Evolutionary conservation across 2,888 invertebrate genomes (phyloP).

Genomic region (Brenthis hecate): DNA sequence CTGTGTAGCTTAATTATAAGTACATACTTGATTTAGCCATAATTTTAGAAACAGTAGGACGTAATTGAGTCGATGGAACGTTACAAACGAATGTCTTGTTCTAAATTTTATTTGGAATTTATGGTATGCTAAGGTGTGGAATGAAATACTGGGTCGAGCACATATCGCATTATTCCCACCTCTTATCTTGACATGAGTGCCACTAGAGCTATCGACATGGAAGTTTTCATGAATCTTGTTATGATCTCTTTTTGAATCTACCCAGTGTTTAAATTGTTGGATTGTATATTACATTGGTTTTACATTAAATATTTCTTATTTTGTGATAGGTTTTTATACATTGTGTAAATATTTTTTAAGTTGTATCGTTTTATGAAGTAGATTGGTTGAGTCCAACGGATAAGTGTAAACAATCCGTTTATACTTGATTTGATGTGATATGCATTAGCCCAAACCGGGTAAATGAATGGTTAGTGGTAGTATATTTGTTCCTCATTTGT

Average conservation of each 20-base stretch:
- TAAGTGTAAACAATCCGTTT: constrained; percentile 54
- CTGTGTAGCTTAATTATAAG: constrained; percentile 70
- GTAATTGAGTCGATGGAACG: constrained; percentile 17
- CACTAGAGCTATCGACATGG: constrained; percentile 54
- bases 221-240: constrained; percentile 75
- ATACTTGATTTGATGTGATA: constrained; percentile 72
- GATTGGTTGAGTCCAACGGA: constrained; percentile 60
- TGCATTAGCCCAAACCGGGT: constrained; percentile 54
- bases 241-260: constrained; percentile 81
- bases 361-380: constrained; percentile 55
- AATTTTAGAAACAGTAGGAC: constrained; percentile 40
- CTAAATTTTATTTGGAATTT: constrained; percentile 11
- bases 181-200: constrained; percentile 53
- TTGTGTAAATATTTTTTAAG: constrained; percentile 74
- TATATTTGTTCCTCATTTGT: constrained; percentile 76
- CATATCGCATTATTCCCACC: constrained; percentile 76
- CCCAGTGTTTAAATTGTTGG: constrained; percentile 79
- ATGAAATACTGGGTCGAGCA: constrained; percentile 76
- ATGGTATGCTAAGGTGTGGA: constrained; percentile 49
- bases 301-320: constrained; percentile 62
- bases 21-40: constrained; percentile 64
- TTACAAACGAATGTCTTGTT: constrained; percentile 17
- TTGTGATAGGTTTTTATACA: constrained; percentile 72
- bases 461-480: constrained; percentile 69
- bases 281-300: constrained; percentile 68